phyloP scores from a whole-genome alignment of 2,888 invertebrate genomes.

The Volucella inanis region DNA sequence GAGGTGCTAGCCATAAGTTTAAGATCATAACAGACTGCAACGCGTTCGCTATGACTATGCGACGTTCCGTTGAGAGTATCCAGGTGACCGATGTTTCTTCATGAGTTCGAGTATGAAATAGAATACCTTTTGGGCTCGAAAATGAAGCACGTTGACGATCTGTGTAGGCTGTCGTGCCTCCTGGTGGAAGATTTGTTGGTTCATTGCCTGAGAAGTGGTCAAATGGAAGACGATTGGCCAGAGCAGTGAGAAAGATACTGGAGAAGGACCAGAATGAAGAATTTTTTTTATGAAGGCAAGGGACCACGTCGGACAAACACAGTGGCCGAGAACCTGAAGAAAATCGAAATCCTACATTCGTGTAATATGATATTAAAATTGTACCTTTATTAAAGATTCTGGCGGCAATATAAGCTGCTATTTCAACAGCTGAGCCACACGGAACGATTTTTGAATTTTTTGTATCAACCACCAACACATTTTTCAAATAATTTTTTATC shows the following conservation, averaged over 20 bases:
- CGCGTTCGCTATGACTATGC: slow-evolving; percentile 23
- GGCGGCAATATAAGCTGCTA: too few species aligned
- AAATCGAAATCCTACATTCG: too few species aligned
- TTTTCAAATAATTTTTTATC: too few species aligned
- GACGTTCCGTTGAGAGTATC: slow-evolving; percentile 20
- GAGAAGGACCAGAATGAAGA: slow-evolving; percentile 14
- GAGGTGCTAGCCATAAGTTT: too few species aligned
- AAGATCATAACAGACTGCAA: slow-evolving; percentile 5
- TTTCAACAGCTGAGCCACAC: too few species aligned
- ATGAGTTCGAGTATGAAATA: neutral
- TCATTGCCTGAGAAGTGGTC: neutral
- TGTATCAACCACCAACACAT: too few species aligned
- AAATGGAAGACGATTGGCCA: neutral
- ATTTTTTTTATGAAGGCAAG: slow-evolving; percentile 3
- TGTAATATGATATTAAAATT: too few species aligned
- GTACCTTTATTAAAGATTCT: too few species aligned
- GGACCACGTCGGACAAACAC: too few species aligned
- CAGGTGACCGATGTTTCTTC: slow-evolving; percentile 27
- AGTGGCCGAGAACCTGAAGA: too few species aligned
- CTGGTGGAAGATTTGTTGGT: neutral
- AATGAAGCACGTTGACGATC: slow-evolving; percentile 23
- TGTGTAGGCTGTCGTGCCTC: neutral
- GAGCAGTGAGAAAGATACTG: neutral
- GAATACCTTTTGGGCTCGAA: neutral
- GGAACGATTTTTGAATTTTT: too few species aligned